Conservation (phyloP, 2,113 vertebrate genomes). For the Podiceps cristatus region DNA sequence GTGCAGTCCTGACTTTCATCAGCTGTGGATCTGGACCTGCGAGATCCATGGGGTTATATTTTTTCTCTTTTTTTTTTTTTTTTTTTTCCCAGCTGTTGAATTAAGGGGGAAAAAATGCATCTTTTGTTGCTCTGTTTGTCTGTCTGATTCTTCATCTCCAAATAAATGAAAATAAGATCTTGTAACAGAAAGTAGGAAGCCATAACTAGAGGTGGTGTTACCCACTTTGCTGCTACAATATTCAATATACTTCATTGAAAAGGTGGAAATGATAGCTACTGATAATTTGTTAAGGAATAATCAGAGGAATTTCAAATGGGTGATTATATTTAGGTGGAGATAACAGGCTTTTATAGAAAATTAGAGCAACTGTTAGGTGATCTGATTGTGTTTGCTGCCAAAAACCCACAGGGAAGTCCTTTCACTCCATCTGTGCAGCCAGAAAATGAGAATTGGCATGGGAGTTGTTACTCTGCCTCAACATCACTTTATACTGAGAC, state of each 20-base stretch:
- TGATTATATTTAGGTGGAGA: background rate
- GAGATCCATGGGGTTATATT: background rate
- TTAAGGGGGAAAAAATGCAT: background rate
- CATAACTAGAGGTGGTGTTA: background rate
- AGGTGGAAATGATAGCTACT: background rate
- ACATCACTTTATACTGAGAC: background rate
- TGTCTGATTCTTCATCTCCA: background rate
- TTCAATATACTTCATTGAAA: background rate
- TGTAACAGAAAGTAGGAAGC: background rate
- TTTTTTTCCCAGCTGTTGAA: background rate
- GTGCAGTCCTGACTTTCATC: background rate
- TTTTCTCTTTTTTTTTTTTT: background rate
- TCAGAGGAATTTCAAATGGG: background rate
- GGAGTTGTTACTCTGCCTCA: constrained; percentile 20
- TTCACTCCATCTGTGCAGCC: constrained; percentile 24
- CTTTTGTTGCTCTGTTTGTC: background rate
- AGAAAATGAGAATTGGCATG: constrained; percentile 24
- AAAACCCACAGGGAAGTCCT: background rate
- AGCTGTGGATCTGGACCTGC: background rate
- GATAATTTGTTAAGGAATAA: background rate
- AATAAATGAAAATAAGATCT: background rate
- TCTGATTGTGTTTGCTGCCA: constrained; percentile 6
- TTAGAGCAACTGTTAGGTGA: background rate
- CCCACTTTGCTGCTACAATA: background rate
- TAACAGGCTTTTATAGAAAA: background rate